A percentile compares a stretch with the other conserved stretches of the same genome.
Conservation (phyloP, 2,113 vertebrate species). For the Clupea harengus region DNA sequence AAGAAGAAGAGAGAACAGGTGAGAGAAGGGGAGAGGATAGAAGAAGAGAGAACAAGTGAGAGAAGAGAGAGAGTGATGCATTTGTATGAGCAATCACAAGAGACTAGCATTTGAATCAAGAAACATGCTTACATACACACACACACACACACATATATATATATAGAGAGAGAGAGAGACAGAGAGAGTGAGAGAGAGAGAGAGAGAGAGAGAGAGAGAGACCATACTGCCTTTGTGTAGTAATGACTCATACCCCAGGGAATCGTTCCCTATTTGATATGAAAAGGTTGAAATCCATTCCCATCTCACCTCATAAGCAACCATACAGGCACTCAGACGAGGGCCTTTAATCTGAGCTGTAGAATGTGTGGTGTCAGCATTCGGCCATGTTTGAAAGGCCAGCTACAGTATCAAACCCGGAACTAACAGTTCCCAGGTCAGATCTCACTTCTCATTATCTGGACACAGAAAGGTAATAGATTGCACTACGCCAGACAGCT, state of each 20-base stretch:
- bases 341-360: background rate
- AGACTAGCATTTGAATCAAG: background rate
- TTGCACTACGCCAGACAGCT: background rate
- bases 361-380: background rate
- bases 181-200: background rate
- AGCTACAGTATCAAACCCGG: background rate
- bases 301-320: background rate
- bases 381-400: background rate
- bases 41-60: too few relatives aligned
- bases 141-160: too few relatives aligned
- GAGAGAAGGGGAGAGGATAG: background rate
- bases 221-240: background rate
- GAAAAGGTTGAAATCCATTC: background rate
- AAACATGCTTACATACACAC: background rate
- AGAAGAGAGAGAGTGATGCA: background rate
- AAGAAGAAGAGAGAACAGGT: background rate
- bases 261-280: background rate
- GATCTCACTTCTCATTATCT: background rate
- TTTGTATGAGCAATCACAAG: background rate
- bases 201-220: background rate
- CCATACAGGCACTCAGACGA: background rate
- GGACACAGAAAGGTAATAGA: background rate
- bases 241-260: background rate
- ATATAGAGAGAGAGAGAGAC: background rate
- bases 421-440: background rate